Percentiles rank a stretch among this genome's conserved stretches.
phyloP scores from a whole-genome alignment of 2,888 invertebrate species.

The Thymelicus acteon region DNA sequence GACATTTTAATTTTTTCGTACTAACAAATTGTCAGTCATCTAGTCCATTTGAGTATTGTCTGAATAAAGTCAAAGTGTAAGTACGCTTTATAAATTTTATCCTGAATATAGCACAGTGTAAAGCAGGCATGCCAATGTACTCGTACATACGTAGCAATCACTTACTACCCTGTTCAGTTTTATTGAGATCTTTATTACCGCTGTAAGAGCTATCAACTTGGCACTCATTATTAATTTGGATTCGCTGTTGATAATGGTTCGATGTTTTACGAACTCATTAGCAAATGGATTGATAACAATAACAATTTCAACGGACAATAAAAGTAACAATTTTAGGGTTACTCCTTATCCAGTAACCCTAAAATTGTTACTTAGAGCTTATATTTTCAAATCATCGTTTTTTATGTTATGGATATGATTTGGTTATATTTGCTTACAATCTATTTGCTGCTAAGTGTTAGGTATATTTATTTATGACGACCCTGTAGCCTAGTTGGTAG shows the following conservation, averaged over 20 bases:
- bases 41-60: too few species aligned
- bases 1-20: too few species aligned
- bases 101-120: background rate
- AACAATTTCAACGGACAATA: slow-evolving; percentile 9
- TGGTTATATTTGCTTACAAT: too few species aligned
- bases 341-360: background rate
- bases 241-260: slow-evolving; percentile 5
- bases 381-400: too few species aligned
- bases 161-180: slow-evolving; percentile 19
- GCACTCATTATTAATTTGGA: slow-evolving; percentile 23
- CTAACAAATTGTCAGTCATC: too few species aligned
- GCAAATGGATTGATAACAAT: slow-evolving; percentile 20
- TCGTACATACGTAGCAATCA: slow-evolving; percentile 8
- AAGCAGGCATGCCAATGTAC: background rate
- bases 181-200: slow-evolving; percentile 25
- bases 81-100: too few species aligned
- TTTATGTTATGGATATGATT: too few species aligned
- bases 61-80: too few species aligned
- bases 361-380: background rate
- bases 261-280: slow-evolving; percentile 25
- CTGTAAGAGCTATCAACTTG: slow-evolving; percentile 17
- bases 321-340: slow-evolving; percentile 1
- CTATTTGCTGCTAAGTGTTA: too few species aligned
- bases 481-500: too few species aligned
- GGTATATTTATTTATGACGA: too few species aligned